A percentile compares a stretch with the other conserved stretches of the same genome.
phyloP scores from a whole-genome alignment of 2,113 vertebrate genomes.

The Pterocles gutturalis region DNA sequence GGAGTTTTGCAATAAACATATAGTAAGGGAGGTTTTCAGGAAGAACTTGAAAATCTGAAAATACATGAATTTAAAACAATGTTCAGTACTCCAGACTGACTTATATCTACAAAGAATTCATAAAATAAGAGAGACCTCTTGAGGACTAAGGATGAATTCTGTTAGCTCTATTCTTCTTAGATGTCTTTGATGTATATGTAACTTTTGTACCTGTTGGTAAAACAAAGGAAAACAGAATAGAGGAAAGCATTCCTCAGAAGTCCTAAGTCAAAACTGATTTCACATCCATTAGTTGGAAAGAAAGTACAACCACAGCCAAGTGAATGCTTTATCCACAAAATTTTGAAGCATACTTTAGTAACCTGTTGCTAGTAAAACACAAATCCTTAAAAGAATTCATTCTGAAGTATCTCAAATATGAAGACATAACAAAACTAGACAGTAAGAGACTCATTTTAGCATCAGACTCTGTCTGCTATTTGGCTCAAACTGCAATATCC shows the following conservation, averaged over 20 bases:
- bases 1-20: background rate
- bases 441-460: background rate
- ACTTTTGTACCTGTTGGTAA: background rate
- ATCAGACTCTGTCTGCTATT: background rate
- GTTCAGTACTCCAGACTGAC: background rate
- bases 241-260: background rate
- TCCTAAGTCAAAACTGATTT: background rate
- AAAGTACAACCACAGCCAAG: background rate
- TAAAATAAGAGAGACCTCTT: conserved; percentile 64
- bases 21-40: background rate
- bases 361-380: background rate
- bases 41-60: background rate
- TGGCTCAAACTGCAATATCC: background rate
- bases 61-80: background rate
- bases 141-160: conserved; percentile 54
- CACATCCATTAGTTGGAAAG: background rate
- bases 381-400: background rate
- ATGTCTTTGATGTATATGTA: background rate
- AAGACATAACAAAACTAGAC: background rate
- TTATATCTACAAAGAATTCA: background rate
- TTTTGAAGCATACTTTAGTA: background rate
- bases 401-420: conserved; percentile 18
- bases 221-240: background rate
- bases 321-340: background rate
- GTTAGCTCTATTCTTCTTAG: background rate